Base-by-base conservation (phyloP, 2,888 invertebrate species). In the Drosophila maculinotata region DNA sequence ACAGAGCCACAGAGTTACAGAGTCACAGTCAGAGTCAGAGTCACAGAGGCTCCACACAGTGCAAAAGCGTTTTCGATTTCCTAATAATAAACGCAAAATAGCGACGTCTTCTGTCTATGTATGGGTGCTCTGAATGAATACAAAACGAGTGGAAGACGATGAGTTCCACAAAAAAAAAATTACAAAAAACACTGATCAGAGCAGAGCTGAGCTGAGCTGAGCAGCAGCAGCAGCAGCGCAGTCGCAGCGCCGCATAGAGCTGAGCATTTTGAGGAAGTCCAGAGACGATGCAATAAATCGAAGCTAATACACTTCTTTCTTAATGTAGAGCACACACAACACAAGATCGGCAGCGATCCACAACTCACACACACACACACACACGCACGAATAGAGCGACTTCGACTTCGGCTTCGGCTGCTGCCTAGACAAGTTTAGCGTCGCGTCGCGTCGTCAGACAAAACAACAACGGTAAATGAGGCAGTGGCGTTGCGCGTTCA, bases 61-160 rank as follows among this genome's bases (percentile, higher is more conserved):
- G 73, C 62, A 78, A 76, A 73, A 76, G 76, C 80, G 78, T 83
- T 82, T 82, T 82, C 86, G 82, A 83, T 83, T 83, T 83, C 82
- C 82, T 83, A 83, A 83, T 83, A 83, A 83, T 83, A 83, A 83
- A 77, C 79, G 82, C 86, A 85, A 85, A 86, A 86, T 86, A 86
- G 69, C 75, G 57, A 68, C 79, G 72, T 79, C 76, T 75, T 81
- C 75, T 63, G 68, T 70, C 71, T 64, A 59, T 79, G 87, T 83
- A 78, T 82, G 78, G 79, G 88, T 83, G 85, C 81, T 87, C 87
- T 82, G 84, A 86, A 84, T 87, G 82, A 88, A 84, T 82, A 84
- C 73, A 82, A 78, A 76, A 82, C 69, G 73, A 73, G 54, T 54
- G 60, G 41, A 44, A 64, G 64, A 57, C 73, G 74, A 73, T 71